A percentile compares a stretch with the other conserved stretches of the same genome.
phyloP scores from a whole-genome alignment of 2,888 invertebrate genomes.

The Epicampocera succincta region DNA sequence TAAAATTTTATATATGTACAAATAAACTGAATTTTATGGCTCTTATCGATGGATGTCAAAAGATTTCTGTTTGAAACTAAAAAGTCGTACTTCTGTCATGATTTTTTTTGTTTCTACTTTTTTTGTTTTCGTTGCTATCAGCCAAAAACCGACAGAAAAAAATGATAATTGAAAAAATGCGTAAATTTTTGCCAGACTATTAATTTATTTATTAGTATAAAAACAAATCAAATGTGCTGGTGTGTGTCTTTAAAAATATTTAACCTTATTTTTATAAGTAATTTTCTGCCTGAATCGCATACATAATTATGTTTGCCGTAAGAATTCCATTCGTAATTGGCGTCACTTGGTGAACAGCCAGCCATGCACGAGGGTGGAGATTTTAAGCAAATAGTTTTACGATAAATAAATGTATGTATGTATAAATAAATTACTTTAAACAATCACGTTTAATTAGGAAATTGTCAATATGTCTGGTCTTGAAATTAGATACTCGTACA shows the following conservation, averaged over 20 bases:
- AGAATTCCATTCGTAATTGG: constrained; percentile 33
- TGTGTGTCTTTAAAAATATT: constrained; percentile 22
- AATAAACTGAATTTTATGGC: neutral
- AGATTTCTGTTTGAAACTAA: constrained; percentile 15
- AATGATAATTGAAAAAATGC: constrained; percentile 3
- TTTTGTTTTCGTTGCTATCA: constrained; percentile 23
- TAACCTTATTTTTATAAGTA: constrained; percentile 71
- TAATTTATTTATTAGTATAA: constrained; percentile 2
- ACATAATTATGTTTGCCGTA: constrained; percentile 74
- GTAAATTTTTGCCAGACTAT: constrained; percentile 30
- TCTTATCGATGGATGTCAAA: constrained; percentile 18
- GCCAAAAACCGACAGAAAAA: neutral
- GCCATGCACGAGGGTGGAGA: constrained; percentile 13
- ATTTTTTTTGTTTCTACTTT: no score
- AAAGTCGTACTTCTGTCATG: no score
- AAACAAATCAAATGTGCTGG: no score
- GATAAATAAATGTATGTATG: no score
- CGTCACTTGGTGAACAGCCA: constrained; percentile 69
- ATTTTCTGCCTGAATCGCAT: constrained; percentile 79
- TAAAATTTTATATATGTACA: neutral
- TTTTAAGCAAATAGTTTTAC: constrained; percentile 18
- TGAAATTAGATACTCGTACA: constrained; percentile 10
- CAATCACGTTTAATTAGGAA: constrained; percentile 46
- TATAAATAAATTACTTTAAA: constrained; percentile 35
- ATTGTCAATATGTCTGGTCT: constrained; percentile 18